These are phyloP conservation scores for Coremacera marginata DNA, from an alignment of 2,888 invertebrate genomes.

Conservation along the genomic window DNA sequence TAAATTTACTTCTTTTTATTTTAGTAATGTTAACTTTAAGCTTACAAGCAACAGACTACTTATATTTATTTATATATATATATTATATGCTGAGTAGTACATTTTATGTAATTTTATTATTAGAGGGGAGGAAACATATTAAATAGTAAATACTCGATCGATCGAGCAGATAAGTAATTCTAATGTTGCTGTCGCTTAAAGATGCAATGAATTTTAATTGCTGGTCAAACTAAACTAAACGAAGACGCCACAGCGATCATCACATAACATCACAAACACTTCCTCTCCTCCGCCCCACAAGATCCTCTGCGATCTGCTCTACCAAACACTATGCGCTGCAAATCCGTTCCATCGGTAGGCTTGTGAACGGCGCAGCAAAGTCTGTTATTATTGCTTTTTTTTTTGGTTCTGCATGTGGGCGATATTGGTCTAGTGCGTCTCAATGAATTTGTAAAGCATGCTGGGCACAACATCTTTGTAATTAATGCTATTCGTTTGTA, in stretches of 20 bases:
- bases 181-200: slow-evolving; percentile 11
- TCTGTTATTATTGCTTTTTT: neutral
- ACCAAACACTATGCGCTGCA: neutral
- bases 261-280: slow-evolving; percentile 19
- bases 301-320: neutral
- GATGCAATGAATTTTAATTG: slow-evolving; percentile 16
- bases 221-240: slow-evolving; percentile 25
- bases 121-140: neutral
- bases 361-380: neutral
- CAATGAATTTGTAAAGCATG: slow-evolving; percentile 70
- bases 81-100: slow-evolving; percentile 24
- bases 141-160: neutral
- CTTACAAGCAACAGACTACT: slow-evolving; percentile 9
- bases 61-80: slow-evolving; percentile 11
- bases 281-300: neutral
- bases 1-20: neutral
- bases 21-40: slow-evolving; percentile 2
- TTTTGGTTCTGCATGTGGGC: neutral
- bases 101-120: slow-evolving; percentile 6
- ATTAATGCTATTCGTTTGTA: slow-evolving; percentile 78
- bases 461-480: slow-evolving; percentile 74
- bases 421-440: slow-evolving; percentile 61
- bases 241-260: slow-evolving; percentile 33
- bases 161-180: slow-evolving; percentile 12
- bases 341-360: neutral